Evolutionary conservation across 2,888 invertebrate genomes (phyloP).

Genomic region (Hedya salicella): DNA sequence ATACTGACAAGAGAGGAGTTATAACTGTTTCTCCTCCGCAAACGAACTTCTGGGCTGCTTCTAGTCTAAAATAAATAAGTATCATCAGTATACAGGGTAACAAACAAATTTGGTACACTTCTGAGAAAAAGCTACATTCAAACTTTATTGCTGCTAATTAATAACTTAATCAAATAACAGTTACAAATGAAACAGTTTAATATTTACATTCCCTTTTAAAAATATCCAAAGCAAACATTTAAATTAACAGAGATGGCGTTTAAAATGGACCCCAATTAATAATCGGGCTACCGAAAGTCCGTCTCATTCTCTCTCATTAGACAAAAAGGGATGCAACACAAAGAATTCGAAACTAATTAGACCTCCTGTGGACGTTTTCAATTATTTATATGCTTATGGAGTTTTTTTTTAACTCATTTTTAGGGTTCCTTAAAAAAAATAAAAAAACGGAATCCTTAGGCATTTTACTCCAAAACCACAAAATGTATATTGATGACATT

Average conservation of each 20-base stretch:
- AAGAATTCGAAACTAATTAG: conserved; percentile 60
- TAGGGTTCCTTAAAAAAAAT: too few species aligned
- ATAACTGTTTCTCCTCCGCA: too few species aligned
- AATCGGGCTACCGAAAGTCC: conserved; percentile 51
- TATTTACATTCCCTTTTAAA: conserved; percentile 12
- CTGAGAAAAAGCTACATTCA: background rate
- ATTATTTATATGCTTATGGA: conserved; percentile 46
- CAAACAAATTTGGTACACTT: too few species aligned
- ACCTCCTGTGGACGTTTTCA: conserved; percentile 63
- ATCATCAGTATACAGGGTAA: too few species aligned
- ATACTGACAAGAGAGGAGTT: too few species aligned
- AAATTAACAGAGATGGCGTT: conserved; percentile 55
- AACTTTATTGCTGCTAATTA: conserved; percentile 3
- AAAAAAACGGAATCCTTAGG: too few species aligned
- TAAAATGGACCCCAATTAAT: conserved; percentile 58
- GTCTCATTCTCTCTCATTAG: conserved; percentile 46
- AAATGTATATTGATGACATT: too few species aligned
- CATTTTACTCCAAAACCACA: too few species aligned
- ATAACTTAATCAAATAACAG: background rate
- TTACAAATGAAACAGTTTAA: conserved; percentile 4
- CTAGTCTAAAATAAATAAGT: too few species aligned
- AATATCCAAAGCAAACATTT: conserved; percentile 34
- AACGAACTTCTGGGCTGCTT: too few species aligned
- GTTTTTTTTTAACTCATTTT: conserved; percentile 14
- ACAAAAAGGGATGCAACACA: conserved; percentile 45